Conservation (phyloP, 1,140 invertebrate genomes). For the Bemisia tabaci region DNA sequence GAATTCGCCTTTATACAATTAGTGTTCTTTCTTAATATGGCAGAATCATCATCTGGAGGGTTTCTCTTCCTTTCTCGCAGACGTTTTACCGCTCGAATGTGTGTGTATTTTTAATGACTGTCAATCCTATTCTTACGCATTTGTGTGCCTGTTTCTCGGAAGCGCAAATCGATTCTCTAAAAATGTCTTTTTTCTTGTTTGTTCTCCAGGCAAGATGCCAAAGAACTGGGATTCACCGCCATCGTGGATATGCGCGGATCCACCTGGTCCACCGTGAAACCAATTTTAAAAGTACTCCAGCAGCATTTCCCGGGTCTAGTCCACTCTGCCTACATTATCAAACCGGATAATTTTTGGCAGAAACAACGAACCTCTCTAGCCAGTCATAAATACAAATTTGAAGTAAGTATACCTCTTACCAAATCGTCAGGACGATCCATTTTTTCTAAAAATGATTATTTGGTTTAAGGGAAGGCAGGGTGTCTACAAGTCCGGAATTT, state of each 20-base stretch:
- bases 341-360: conserved; percentile 99
- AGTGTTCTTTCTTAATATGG: too few relatives aligned
- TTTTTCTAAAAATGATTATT: too few relatives aligned
- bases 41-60: too few relatives aligned
- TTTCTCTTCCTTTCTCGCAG: too few relatives aligned
- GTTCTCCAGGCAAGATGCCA: conserved; percentile 68
- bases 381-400: conserved; percentile 97
- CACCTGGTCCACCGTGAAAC: conserved; percentile 91
- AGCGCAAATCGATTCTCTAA: background rate
- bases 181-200: conserved; percentile 3
- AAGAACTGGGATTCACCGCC: conserved; percentile 80
- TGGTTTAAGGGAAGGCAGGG: too few relatives aligned
- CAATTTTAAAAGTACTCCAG: conserved; percentile 90
- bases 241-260: conserved; percentile 89
- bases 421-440: too few relatives aligned
- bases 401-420: conserved; percentile 56
- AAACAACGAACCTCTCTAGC: conserved; percentile 93
- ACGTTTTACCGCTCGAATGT: too few relatives aligned
- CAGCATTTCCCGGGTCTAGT: conserved; percentile 83
- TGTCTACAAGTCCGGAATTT: too few relatives aligned
- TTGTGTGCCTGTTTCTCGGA: too few relatives aligned
- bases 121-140: too few relatives aligned
- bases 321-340: conserved; percentile 87
- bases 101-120: too few relatives aligned
- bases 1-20: too few relatives aligned